Base-by-base conservation (phyloP, 35 echinoderm and acorn worm species). In the Lytechinus pictus region DNA sequence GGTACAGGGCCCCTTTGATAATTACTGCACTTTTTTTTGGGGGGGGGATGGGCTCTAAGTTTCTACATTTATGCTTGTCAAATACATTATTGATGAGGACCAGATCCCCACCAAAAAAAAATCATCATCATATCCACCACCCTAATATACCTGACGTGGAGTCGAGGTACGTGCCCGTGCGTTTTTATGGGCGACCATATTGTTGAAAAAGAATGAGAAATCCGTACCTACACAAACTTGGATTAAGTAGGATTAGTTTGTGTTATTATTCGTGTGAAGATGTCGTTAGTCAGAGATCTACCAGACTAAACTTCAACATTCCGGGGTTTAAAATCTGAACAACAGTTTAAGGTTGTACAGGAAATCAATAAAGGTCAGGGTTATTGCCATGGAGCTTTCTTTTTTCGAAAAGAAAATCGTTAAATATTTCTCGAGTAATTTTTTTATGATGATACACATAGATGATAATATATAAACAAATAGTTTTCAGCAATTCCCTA, bases 271-370 rank as follows among this genome's bases (percentile, higher is more conserved):
- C 88, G 88, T 90, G 88, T 51, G 88, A 90, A 90, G 52, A 19
- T 90, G 88, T 90, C 88, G 29, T 90, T 52, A 52, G 27, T 54
- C 24, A 90, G 88, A 44, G 29, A 44, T 90, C n/a, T 21, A 21
- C 29, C 28, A 52, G 88, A 90, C 66, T 79, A 90, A 90, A 90
- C 88, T 90, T 90, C 88, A 90, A 90, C 88, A 90, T 90, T 12
- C 66, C 66, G 66, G n/a, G n/a, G 66, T 6, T 79, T 7, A 79
- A 79, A 79, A 24, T 16, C 66, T 79, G 66, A 79, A n/a, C 66
- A 79, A 24, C 66, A 79, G 19, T 79, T 79, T 3, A 79, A 79
- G 66, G 66, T 24, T 24, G n/a, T 79, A 79, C 66, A 79, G 16
- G 21, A 79, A 24, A 24, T 79, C 6, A 6, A 19, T 79, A 5